A percentile compares a stretch with the other conserved stretches of the same genome.
These are phyloP conservation scores for Montipora capricornis DNA, from an alignment of 64 coral and sea anemone species.

Conservation along the genomic window DNA sequence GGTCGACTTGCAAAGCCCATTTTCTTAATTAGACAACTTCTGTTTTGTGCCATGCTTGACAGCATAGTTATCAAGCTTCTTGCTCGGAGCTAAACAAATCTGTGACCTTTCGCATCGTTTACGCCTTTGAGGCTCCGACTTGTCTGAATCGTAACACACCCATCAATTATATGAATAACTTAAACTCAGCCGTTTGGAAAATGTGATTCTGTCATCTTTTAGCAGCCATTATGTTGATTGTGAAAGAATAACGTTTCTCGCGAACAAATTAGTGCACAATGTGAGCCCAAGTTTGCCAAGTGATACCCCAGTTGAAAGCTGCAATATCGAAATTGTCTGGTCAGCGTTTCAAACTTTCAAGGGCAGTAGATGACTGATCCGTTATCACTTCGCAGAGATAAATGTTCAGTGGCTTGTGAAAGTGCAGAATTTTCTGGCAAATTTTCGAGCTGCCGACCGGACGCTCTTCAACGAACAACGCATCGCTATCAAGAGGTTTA, in stretches of 20 bases:
- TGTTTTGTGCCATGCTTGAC: neutral
- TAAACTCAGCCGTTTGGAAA: neutral
- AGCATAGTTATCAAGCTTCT: neutral
- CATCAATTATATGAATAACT: constrained; percentile 23
- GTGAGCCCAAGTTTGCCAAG: neutral
- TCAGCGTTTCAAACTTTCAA: too few species aligned
- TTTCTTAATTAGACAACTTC: neutral
- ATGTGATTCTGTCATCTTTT: too few species aligned
- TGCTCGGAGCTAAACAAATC: neutral
- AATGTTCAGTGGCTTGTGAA: too few species aligned
- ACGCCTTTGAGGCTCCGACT: constrained; percentile 6
- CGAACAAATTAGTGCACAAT: neutral
- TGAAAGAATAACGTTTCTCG: too few species aligned
- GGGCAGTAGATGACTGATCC: too few species aligned
- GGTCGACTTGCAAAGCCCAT: neutral
- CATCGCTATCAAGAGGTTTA: neutral
- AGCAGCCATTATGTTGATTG: too few species aligned
- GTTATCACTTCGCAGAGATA: too few species aligned
- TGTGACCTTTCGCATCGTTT: neutral
- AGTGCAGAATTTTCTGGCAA: too few species aligned
- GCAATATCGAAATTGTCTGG: neutral
- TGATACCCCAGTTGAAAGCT: neutral
- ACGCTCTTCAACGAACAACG: too few species aligned
- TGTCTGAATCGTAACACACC: constrained; percentile 28
- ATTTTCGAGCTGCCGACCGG: too few species aligned